A percentile compares a stretch with the other conserved stretches of the same genome.
Conservation (phyloP, 2,797 vertebrate species). For the Ctenopoma multispine region DNA sequence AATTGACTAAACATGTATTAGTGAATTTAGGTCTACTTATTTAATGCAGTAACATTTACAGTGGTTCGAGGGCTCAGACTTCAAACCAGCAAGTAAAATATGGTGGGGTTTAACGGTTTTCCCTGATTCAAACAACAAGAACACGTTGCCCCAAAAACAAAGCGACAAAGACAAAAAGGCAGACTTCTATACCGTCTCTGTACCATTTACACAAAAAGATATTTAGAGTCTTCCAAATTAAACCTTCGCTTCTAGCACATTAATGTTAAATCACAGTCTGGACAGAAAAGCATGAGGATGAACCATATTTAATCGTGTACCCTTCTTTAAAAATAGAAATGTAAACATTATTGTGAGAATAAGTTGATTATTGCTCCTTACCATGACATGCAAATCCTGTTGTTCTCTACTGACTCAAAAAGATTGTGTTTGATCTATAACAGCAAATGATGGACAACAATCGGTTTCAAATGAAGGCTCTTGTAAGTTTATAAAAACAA, state of each 20-base stretch:
- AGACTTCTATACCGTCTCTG: slow-evolving; percentile 3
- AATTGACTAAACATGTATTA: slow-evolving; percentile 28
- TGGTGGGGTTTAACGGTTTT: slow-evolving; percentile 1
- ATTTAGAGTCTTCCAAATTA: not conserved
- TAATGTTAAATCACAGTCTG: slow-evolving; percentile 6
- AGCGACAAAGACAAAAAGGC: slow-evolving; percentile 15
- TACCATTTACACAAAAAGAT: not conserved
- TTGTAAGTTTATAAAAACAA: slow-evolving; percentile 3
- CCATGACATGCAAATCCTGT: not conserved
- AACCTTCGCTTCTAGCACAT: not conserved
- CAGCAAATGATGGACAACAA: not conserved
- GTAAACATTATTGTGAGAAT: not conserved
- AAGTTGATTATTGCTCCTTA: not conserved
- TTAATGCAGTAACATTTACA: slow-evolving; percentile 60
- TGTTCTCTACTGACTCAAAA: not conserved
- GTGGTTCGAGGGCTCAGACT: slow-evolving; percentile 27
- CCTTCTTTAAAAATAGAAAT: not conserved
- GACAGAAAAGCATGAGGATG: slow-evolving; percentile 3
- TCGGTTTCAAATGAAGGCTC: slow-evolving; percentile 10
- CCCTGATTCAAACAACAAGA: slow-evolving; percentile 31
- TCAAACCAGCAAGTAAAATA: slow-evolving; percentile 8
- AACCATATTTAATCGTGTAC: not conserved
- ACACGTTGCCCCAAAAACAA: slow-evolving; percentile 1
- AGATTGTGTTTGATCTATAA: not conserved
- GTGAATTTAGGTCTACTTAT: slow-evolving; percentile 35